Base-by-base conservation (phyloP, 1,140 invertebrate species). In the Aradophagus sp. region DNA sequence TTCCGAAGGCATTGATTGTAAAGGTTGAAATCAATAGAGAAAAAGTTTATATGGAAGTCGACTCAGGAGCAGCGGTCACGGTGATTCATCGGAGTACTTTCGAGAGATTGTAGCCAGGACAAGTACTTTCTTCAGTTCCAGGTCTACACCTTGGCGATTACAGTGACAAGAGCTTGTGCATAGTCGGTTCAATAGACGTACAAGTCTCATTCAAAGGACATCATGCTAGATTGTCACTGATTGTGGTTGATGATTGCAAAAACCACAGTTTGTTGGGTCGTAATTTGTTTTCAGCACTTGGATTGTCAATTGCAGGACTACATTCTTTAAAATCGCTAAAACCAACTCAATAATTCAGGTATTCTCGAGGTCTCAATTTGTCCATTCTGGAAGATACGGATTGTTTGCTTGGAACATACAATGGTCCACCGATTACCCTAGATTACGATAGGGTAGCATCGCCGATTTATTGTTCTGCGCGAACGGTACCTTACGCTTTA, bases 171-270 rank as follows among this genome's bases (percentile, higher is more conserved):
- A 20, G 20, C 1, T n/a, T 39, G 2, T 2, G 34, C 1, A 53
- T 39, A 5, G 11, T 53, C 8, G 38, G 36, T n/a, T 1, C 5
- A 0, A 55, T 26, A 31, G 10, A 38, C 0, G 50, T 55, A 1
- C 2, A 19, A 10, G 50, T 55, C 7, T 0, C 2, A 10, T 42
- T 20, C 12, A 16, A 20, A 6, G 15, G 8, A 5, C 10, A 23
- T 1, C 0, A 0, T 19, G 17, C 36, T n/a, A 13, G n/a, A 0
- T 26, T 55, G 3, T 36, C 38, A 0, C 19, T 55, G 4, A 15
- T 42, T 12, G 39, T 55, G 4, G 50, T 55, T 2, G 36, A 41
- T 42, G 38, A 31, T 10, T 55, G 38, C 12, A 55, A 55, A 26
- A 16, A 55, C 20, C 35, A 55, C 6, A n/a, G 5, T n/a, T 13